Base-by-base conservation (phyloP, 2,888 invertebrate species). In the Lycaena phlaeas region DNA sequence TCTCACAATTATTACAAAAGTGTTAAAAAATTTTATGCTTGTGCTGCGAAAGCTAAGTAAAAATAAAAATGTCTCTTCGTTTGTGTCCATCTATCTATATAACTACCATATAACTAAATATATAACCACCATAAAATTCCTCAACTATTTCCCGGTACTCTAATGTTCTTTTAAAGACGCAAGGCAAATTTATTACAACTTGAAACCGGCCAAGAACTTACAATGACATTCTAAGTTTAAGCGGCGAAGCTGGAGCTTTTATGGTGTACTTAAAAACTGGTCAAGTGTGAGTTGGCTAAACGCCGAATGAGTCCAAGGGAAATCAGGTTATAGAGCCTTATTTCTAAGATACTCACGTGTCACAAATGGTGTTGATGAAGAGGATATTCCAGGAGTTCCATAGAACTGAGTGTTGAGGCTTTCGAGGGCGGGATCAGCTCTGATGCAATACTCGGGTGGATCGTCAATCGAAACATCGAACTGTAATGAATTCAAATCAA, bases 361-460 rank as follows among this genome's bases (percentile, higher is more conserved):
- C 3, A 81, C 46, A 51, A 68, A 75, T 1, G 76, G 71, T 1
- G 71, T 61, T 1, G 72, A 45, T 41, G 57, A 56, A 1, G 66
- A 59, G 0, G 67, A 64, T 7, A 63, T 58, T 1, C 70, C 76
- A 1, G 81, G 69, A 2, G 64, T 55, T 27, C 73, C 74, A 36
- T 70, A 81, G 42, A 72, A 84, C 45, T 82, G 81, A 44, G 66
- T 72, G 40, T 64, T 69, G 26, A 81, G 51, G 25, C 64, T 67
- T 26, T 79, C 78, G 9, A 82, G 46, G 0, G 68, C 64, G 1
- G 78, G 81, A 47, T 84, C 79, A 1, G 71, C 69, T 40, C 58
- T 59, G 36, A 84, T 81, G 44, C 76, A 77, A 39, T 53, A 68
- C 14, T 50, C 47, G 2, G 68, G 66, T 1, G 63, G 61, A 14